Conservation (phyloP, 2,888 invertebrate genomes). For the Tipula vernalis region DNA sequence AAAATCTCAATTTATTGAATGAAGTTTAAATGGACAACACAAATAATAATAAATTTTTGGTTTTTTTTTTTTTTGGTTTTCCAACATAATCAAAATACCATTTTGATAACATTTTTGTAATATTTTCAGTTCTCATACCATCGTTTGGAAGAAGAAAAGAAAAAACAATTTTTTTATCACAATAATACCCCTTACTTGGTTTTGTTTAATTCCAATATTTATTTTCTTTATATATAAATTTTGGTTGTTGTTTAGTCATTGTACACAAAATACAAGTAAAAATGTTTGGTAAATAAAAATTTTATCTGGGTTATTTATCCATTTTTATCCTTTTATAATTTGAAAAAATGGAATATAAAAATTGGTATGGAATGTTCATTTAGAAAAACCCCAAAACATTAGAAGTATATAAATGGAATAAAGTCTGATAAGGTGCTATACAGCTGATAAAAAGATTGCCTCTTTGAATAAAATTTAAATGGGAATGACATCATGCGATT, state of each 20-base stretch:
- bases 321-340: conserved; percentile 4
- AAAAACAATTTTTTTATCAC: neutral
- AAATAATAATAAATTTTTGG: neutral
- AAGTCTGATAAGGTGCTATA: neutral
- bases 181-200: neutral
- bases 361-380: neutral
- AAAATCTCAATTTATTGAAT: neutral
- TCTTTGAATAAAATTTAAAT: neutral
- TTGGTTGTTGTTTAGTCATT: neutral
- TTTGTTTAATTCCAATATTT: conserved; percentile 4
- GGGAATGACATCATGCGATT: neutral
- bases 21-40: neutral
- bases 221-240: neutral
- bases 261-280: neutral
- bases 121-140: neutral
- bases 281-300: neutral
- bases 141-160: neutral
- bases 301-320: conserved; percentile 4
- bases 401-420: neutral
- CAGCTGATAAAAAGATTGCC: neutral
- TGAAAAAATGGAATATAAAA: neutral
- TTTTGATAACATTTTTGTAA: neutral
- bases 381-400: neutral
- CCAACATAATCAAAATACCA: conserved; percentile 4
- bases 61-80: neutral